Base-by-base conservation (phyloP, 1,140 invertebrate genomes). In the Hermetia illucens region DNA sequence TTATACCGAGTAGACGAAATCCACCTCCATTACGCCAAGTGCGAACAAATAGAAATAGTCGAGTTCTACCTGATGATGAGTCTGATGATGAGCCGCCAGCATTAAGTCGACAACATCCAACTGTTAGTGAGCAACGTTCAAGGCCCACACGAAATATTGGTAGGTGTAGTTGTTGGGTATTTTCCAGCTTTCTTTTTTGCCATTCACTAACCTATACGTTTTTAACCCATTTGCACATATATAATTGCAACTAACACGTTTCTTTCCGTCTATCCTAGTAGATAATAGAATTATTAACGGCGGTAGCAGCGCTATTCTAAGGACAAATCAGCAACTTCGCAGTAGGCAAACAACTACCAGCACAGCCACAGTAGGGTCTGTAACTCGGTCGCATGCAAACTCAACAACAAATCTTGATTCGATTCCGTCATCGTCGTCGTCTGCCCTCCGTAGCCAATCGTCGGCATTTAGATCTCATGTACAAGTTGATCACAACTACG, bases 401-500 rank as follows among this genome's bases (percentile, higher is more conserved):
- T 8, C 24, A 13, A 27, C 13, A 9, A 13, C 13, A 8, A 27
- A 27, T 27, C 13, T 13, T 27, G 24, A 27, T 27, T 9, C n/a
- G 36, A 25, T 34, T 30, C n/a, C 36, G 17, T 4, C 17, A 21
- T 22, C 3, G 18, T 40, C n/a, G 24, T 8, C 9, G 27, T n/a
- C n/a, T n/a, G 5, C n/a, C 12, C 21, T 30, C 37, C 17, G 9
- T 19, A 18, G 16, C 8, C 31, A 9, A 8, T 8, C 6, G 9
- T n/a, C n/a, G 24, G 24, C 8, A 25, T 27, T 27, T 27, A 27
- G 30, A 18, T 41, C 34, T 17, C 22, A 20, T 33, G 43, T 37
- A 38, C 52, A 20, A 46, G 49, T 51, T 12, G 58, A 61, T 46
- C 58, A 60, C 38, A 60, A 60, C 21, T 61, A 61, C 47, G 37